phyloP scores from a whole-genome alignment of 2,888 invertebrate species.

The Hydriomena furcata region DNA sequence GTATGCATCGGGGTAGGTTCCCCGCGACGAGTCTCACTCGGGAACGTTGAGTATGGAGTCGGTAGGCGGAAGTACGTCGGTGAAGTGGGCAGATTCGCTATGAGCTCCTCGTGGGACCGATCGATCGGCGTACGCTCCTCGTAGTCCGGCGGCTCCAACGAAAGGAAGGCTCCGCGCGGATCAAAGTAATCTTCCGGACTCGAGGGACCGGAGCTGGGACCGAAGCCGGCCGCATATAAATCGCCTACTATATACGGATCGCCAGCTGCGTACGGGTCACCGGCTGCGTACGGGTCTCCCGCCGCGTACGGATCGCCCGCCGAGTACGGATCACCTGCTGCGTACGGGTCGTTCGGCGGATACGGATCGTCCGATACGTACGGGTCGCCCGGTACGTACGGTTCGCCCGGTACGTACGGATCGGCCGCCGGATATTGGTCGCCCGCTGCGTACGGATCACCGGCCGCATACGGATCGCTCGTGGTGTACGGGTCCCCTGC shows the following conservation, averaged over 20 bases:
- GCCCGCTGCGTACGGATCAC: conserved; percentile 53
- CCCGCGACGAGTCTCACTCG: conserved; percentile 83
- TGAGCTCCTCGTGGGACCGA: conserved; percentile 84
- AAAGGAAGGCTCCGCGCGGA: conserved; percentile 74
- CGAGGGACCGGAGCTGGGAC: conserved; percentile 83
- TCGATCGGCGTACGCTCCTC: conserved; percentile 79
- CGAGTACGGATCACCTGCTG: conserved; percentile 4
- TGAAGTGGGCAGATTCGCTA: conserved; percentile 77
- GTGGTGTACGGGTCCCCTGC: background rate
- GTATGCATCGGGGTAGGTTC: conserved; percentile 85
- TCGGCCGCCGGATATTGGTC: conserved; percentile 45
- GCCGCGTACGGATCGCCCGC: conserved; percentile 45
- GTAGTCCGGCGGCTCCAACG: conserved; percentile 72
- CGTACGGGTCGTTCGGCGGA: conserved; percentile 1
- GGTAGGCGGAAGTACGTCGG: conserved; percentile 82
- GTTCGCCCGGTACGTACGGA: conserved; percentile 42
- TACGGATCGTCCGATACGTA: conserved; percentile 65
- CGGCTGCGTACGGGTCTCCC: conserved; percentile 1
- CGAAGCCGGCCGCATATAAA: conserved; percentile 71
- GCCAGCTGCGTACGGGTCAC: conserved; percentile 44
- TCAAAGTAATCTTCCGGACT: conserved; percentile 87
- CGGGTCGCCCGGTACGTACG: conserved; percentile 28
- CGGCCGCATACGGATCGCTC: conserved; percentile 44
- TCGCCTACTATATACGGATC: conserved; percentile 54
- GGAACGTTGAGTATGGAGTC: conserved; percentile 85